Conservation (phyloP, 2,888 invertebrate genomes). For the Meteorus cinctellus region DNA sequence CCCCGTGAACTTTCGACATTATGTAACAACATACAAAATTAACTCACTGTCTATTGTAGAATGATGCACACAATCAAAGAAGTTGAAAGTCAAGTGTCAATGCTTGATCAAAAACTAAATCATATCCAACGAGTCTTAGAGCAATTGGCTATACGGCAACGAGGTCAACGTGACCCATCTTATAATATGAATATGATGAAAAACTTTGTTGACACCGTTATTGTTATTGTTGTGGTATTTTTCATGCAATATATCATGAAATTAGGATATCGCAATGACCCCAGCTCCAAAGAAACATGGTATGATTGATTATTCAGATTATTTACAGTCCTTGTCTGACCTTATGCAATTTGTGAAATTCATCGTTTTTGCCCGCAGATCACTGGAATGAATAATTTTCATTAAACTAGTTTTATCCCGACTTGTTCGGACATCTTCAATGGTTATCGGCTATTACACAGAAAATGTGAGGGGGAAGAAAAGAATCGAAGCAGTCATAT, state of each 20-base stretch:
- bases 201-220: conserved; percentile 65
- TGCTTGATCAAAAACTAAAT: conserved; percentile 67
- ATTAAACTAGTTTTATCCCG: neutral
- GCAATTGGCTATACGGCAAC: conserved; percentile 67
- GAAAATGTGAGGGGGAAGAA: neutral
- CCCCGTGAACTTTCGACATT: conserved; percentile 11
- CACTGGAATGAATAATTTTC: neutral
- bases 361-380: conserved; percentile 22
- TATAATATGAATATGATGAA: conserved; percentile 62
- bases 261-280: conserved; percentile 57
- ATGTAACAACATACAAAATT: conserved; percentile 20
- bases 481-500: neutral
- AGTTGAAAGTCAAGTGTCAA: conserved; percentile 64
- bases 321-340: neutral
- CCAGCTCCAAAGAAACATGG: conserved; percentile 61
- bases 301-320: conserved; percentile 45
- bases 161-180: conserved; percentile 63
- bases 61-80: conserved; percentile 65
- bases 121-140: conserved; percentile 68
- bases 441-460: neutral
- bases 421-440: neutral
- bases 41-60: conserved; percentile 51
- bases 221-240: conserved; percentile 66
- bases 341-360: neutral
- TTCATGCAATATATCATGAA: conserved; percentile 66